These are phyloP conservation scores for Craniophora ligustri DNA, from an alignment of 2,888 invertebrate genomes.

Conservation along the genomic window DNA sequence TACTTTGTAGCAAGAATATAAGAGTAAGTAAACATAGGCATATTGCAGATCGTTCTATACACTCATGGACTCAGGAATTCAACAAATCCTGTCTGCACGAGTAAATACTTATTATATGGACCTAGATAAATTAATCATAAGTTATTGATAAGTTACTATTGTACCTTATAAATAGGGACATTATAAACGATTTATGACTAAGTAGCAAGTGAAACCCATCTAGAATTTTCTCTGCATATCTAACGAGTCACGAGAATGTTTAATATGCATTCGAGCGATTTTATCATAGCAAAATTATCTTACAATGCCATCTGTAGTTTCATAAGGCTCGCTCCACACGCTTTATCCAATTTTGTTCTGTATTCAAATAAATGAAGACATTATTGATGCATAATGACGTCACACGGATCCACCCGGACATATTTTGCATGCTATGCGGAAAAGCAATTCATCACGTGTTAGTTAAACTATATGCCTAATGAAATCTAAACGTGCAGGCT, in stretches of 20 bases:
- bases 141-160: too few relatives aligned
- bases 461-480: background rate
- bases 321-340: background rate
- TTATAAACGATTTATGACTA: slow-evolving; percentile 10
- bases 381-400: background rate
- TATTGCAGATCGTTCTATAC: too few relatives aligned
- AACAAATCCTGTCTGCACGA: background rate
- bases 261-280: background rate
- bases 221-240: slow-evolving; percentile 4
- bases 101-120: too few relatives aligned
- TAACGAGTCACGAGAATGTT: background rate
- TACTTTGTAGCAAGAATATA: too few relatives aligned
- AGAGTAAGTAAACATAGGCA: too few relatives aligned
- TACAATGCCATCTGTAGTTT: background rate
- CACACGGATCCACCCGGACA: background rate
- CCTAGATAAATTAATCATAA: background rate
- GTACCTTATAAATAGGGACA: background rate
- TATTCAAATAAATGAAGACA: background rate
- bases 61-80: too few relatives aligned
- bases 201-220: slow-evolving; percentile 8
- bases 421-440: background rate
- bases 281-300: background rate
- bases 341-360: background rate
- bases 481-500: too few relatives aligned
- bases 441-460: background rate